Evolutionary conservation across 92 coral and sea anemone genomes (phyloP).

Genomic region (Porites lobata): DNA sequence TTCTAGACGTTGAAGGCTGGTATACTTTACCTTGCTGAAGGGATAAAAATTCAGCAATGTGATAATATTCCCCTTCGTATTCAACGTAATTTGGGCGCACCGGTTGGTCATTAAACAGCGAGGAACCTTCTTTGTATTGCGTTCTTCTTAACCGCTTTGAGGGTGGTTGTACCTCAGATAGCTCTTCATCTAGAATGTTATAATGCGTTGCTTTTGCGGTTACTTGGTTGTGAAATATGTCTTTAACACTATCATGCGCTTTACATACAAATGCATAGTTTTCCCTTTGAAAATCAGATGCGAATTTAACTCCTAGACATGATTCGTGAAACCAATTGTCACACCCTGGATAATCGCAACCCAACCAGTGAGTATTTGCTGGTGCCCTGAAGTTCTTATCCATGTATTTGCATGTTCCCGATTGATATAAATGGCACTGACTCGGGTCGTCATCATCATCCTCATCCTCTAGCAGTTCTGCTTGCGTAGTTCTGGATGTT

Average conservation of each 20-base stretch:
- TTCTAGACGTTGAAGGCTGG: background rate
- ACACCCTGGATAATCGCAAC: conserved; percentile 35
- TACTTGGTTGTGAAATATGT: background rate
- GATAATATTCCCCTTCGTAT: conserved; percentile 45
- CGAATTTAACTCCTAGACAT: conserved; percentile 41
- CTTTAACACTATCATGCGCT: conserved; percentile 29
- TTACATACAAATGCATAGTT: conserved; percentile 40
- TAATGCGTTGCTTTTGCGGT: background rate
- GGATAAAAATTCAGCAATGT: background rate
- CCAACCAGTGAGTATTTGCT: conserved; percentile 37
- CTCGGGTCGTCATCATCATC: conserved; percentile 29
- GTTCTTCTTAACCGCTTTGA: background rate
- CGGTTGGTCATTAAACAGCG: background rate
- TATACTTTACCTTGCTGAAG: conserved; percentile 2
- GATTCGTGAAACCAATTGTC: conserved; percentile 13
- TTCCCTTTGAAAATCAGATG: conserved; percentile 26
- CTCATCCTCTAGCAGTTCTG: background rate
- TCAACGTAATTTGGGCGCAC: conserved; percentile 10
- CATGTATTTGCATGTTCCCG: conserved; percentile 27
- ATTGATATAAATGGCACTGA: background rate
- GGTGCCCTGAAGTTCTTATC: conserved; percentile 42
- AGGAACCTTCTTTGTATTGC: background rate
- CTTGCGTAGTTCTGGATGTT: background rate
- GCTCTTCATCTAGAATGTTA: background rate
- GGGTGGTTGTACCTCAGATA: background rate